Conservation (phyloP, 2,888 invertebrate genomes). For the Rotaria sp. region DNA sequence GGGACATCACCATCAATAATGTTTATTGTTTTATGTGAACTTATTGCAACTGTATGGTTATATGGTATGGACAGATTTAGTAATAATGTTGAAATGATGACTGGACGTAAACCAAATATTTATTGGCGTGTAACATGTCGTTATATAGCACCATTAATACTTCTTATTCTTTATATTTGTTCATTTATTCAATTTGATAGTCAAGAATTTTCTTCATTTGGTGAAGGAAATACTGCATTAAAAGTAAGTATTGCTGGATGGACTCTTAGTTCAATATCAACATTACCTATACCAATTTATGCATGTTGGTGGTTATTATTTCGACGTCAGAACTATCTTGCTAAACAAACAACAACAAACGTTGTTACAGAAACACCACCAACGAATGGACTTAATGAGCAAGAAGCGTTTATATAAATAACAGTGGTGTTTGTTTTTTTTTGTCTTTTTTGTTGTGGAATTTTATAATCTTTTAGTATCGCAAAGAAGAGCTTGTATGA, state of each 20-base stretch:
- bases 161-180: background rate
- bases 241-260: background rate
- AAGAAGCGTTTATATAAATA: background rate
- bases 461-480: background rate
- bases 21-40: constrained; percentile 31
- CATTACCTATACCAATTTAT: constrained; percentile 25
- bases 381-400: background rate
- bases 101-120: constrained; percentile 27
- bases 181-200: constrained; percentile 21
- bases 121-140: constrained; percentile 37
- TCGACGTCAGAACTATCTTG: background rate
- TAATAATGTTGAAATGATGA: constrained; percentile 37
- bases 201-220: background rate
- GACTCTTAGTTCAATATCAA: constrained; percentile 9
- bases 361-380: background rate
- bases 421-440: no score
- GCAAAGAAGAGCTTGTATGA: background rate
- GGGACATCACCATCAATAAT: constrained; percentile 36
- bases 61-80: constrained; percentile 36
- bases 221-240: background rate
- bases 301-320: constrained; percentile 4
- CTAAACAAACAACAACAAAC: background rate
- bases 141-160: constrained; percentile 31
- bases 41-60: constrained; percentile 31
- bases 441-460: no score